These are phyloP conservation scores for Rattus rattus DNA, from an alignment of 2,113 vertebrate genomes.

Conservation along the genomic window DNA sequence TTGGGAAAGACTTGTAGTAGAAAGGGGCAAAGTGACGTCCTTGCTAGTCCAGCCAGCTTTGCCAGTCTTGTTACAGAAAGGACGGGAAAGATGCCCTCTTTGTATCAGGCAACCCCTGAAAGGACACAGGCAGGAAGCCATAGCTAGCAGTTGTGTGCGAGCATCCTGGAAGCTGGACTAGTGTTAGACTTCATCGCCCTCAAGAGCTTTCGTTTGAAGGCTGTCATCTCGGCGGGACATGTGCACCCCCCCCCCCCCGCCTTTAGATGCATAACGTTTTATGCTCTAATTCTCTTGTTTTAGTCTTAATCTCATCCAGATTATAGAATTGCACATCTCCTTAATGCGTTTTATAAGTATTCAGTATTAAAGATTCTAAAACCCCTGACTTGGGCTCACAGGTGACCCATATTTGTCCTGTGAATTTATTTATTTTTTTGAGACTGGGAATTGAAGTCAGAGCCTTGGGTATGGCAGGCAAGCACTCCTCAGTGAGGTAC, in stretches of 20 bases:
- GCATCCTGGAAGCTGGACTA: background rate
- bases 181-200: background rate
- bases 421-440: background rate
- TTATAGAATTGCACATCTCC: background rate
- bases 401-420: background rate
- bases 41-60: background rate
- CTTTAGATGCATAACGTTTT: background rate
- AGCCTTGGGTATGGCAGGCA: background rate
- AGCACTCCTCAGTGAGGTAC: background rate
- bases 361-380: background rate
- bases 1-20: background rate
- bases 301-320: background rate
- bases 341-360: background rate
- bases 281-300: conserved; percentile 43
- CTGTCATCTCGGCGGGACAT: background rate
- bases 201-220: conserved; percentile 11
- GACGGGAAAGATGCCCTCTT: background rate
- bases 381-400: background rate
- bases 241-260: no score
- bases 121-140: background rate
- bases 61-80: background rate
- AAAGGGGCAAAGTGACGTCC: no score
- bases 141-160: background rate
- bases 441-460: background rate
- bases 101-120: background rate